Evolutionary conservation across 1,140 invertebrate genomes (phyloP), one percentile per base, ranked within the genome.

Genomic region (Gyrodactylus bullatarudis): DNA sequence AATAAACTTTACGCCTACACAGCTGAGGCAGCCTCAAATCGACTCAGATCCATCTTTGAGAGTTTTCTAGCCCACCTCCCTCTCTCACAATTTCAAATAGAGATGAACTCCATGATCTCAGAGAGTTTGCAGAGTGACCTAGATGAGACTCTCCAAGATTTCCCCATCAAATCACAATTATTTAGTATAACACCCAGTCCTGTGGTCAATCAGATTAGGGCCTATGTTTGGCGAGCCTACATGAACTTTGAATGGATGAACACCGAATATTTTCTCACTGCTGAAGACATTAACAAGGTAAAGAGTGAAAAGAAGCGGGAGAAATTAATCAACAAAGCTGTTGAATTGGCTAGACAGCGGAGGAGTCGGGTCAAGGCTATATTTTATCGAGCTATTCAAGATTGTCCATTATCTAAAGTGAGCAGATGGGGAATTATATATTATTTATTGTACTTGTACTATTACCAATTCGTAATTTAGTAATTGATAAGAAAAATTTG

Each of bases 371-470:
- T 78, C 1, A 79, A 78, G 77, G 79, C 78, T 25, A 75, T 83
- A 20, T 80, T 80, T 74, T 82, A 82, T 76, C 75, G 79, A 76
- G 79, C 80, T 16, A 25, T 82, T 19, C 81, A 83, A 75, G 75
- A 78, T 20, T 82, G 81, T 76, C 80, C 81, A 22, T 81, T 80
- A 80, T 76, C 76, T 22, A 83, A 82, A 78, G 80, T 81, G 78
- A 75, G 74, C n/a, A n/a, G n/a, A n/a, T n/a, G n/a, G n/a, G n/a
- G n/a, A n/a, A n/a, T n/a, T n/a, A n/a, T n/a, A n/a, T n/a, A n/a
- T n/a, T n/a, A n/a, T n/a, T n/a, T 26, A 21, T 26, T 70, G 22
- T 68, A 68, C 20, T 22, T 68, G 21, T 25, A 22, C 20, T 16
- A 1, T 25, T 2, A 20, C 54, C 16, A 20, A n/a, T n/a, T n/a